Conservation (phyloP, 2,113 vertebrate genomes). For the Calonectris borealis region DNA sequence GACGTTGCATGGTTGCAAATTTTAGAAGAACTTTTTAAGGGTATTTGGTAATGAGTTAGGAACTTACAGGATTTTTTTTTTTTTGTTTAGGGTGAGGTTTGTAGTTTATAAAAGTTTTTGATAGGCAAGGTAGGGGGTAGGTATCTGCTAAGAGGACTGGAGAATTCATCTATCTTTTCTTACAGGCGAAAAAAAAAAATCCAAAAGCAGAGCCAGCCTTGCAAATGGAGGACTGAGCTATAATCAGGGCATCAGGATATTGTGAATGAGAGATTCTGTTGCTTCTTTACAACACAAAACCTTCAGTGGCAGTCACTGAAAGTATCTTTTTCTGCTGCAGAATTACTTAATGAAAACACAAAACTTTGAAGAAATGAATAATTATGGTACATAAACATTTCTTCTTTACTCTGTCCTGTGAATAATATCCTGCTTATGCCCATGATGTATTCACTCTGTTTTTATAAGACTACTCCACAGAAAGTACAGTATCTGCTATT, state of each 20-base stretch:
- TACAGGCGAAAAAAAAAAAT: neutral
- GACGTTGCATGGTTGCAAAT: neutral
- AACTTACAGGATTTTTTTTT: neutral
- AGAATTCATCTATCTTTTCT: neutral
- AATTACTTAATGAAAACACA: neutral
- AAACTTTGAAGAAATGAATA: neutral
- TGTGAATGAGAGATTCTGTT: neutral
- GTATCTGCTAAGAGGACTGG: neutral
- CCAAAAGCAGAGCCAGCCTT: neutral
- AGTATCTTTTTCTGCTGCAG: neutral
- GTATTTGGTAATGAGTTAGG: neutral
- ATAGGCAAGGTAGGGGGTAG: neutral
- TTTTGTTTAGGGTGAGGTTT: fast-evolving
- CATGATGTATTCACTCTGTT: neutral
- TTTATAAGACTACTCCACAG: neutral
- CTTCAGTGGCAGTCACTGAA: neutral
- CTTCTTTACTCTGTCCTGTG: neutral
- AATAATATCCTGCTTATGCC: neutral
- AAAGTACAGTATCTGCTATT: neutral
- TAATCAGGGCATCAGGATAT: neutral
- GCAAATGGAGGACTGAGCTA: neutral
- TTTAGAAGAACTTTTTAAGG: neutral
- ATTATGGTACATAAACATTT: neutral
- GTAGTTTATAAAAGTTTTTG: neutral
- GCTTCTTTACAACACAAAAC: neutral